These are phyloP conservation scores for Periphyllus acericola DNA, from an alignment of 2,888 invertebrate genomes.

Conservation along the genomic window DNA sequence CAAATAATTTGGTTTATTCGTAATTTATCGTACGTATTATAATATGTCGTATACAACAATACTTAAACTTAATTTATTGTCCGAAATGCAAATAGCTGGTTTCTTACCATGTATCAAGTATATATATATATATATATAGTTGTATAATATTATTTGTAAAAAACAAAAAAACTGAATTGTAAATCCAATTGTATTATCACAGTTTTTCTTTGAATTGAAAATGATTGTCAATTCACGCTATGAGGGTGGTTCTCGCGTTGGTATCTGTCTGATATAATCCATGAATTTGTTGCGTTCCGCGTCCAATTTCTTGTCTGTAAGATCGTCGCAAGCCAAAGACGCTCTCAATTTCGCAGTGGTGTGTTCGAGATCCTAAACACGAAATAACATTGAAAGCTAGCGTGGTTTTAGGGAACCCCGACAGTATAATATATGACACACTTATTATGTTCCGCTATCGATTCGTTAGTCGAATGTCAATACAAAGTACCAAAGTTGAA, in stretches of 20 bases:
- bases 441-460: too few species aligned
- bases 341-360: slow-evolving; percentile 49
- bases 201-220: neutral
- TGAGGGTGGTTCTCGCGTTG: neutral
- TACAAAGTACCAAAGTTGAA: too few species aligned
- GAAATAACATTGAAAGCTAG: neutral
- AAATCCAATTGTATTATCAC: neutral
- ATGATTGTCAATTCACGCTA: neutral
- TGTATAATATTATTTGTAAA: neutral
- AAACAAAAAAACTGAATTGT: neutral
- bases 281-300: slow-evolving; percentile 37
- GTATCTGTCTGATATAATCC: slow-evolving; percentile 24
- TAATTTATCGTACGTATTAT: too few species aligned
- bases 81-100: neutral
- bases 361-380: slow-evolving; percentile 37
- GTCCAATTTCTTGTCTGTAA: slow-evolving; percentile 38
- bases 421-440: too few species aligned
- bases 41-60: too few species aligned
- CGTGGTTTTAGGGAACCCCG: neutral
- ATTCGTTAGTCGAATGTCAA: too few species aligned
- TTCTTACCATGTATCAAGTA: neutral
- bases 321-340: slow-evolving; percentile 50
- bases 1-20: too few species aligned
- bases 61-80: too few species aligned
- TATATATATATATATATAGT: too few species aligned